These are phyloP conservation scores for Archocentrus centrarchus DNA, from an alignment of 2,113 vertebrate species.

Conservation along the genomic window DNA sequence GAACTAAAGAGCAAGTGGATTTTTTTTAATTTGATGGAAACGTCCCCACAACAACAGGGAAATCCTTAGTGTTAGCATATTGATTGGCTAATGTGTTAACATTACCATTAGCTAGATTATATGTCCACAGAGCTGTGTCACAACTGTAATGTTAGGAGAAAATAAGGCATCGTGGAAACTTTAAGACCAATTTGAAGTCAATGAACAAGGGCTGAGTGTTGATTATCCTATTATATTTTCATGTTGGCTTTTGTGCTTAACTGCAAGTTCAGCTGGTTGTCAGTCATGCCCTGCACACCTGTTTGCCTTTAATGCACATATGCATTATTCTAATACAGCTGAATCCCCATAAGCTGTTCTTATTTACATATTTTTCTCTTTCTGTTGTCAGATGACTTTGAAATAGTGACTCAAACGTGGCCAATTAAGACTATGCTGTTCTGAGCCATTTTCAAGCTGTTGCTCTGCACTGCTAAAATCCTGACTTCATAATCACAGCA, in stretches of 20 bases:
- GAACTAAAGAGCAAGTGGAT: not conserved
- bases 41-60: not conserved
- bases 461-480: not conserved
- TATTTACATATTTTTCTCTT: slow-evolving; percentile 10
- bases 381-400: slow-evolving; percentile 5
- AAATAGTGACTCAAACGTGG: not conserved
- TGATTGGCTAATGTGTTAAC: not conserved
- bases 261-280: not conserved
- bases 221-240: not conserved
- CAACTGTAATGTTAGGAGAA: not conserved
- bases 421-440: slow-evolving; percentile 6
- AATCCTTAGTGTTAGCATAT: not conserved
- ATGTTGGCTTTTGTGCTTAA: not conserved
- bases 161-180: not conserved
- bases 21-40: not conserved
- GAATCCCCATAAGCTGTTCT: slow-evolving; percentile 1
- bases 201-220: not conserved
- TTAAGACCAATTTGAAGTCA: not conserved
- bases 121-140: not conserved
- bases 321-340: not conserved
- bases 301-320: not conserved
- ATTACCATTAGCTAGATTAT: not conserved
- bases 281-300: not conserved
- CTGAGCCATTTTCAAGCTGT: slow-evolving; percentile 5
- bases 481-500: slow-evolving; percentile 15